Evolutionary conservation across 2,888 invertebrate species (phyloP).

Genomic region (Dicranocentrus wangi): DNA sequence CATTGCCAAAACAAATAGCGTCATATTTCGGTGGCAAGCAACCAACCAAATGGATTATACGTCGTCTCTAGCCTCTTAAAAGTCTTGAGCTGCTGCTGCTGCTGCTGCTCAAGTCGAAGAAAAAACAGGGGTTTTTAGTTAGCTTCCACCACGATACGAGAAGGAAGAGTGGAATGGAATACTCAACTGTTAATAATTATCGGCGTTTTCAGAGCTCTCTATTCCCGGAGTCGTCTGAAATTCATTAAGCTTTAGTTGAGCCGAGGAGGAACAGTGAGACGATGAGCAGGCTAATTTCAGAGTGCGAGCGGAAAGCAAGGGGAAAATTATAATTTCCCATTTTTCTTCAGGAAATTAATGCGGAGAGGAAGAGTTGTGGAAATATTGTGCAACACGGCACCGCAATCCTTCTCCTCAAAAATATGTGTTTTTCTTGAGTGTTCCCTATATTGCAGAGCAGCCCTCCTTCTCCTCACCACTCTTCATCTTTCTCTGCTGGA

Average conservation of each 20-base stretch:
- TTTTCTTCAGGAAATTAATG: neutral
- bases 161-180: too few species aligned
- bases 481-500: neutral
- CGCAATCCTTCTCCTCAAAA: neutral
- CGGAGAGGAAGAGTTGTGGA: constrained; percentile 7
- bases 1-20: constrained; percentile 26
- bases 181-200: too few species aligned
- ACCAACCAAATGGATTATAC: neutral
- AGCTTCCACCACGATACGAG: too few species aligned
- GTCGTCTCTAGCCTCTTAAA: too few species aligned
- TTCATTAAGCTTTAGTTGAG: too few species aligned
- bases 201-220: too few species aligned
- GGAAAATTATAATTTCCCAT: constrained; percentile 4
- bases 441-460: neutral
- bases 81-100: too few species aligned
- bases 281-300: too few species aligned
- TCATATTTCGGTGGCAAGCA: constrained; percentile 21
- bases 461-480: neutral
- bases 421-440: neutral
- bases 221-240: too few species aligned
- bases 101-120: constrained; percentile 2
- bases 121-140: neutral
- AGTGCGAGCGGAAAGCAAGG: neutral
- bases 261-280: too few species aligned
- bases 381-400: neutral